Percentiles rank a stretch among this genome's conserved stretches.
Evolutionary conservation across 2,888 invertebrate genomes (phyloP).

Genomic region (Drosophila borealis): DNA sequence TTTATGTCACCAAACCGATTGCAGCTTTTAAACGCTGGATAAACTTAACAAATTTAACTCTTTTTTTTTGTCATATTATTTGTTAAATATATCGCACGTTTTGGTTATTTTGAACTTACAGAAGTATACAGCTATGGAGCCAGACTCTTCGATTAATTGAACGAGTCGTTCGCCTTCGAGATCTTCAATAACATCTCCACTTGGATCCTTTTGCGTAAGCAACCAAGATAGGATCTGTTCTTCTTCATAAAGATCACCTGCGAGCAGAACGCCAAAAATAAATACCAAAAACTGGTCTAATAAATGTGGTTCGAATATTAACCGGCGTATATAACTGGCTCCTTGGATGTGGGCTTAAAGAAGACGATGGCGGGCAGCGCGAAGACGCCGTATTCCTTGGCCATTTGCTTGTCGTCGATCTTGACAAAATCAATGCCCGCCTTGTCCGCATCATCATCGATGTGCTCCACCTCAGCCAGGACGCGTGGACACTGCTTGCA

Average conservation of each 20-base stretch:
- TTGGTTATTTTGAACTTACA: constrained; percentile 88
- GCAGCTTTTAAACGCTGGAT: constrained; percentile 64
- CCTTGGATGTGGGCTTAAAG: constrained; percentile 94
- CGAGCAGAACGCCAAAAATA: too few species aligned
- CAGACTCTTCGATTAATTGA: constrained; percentile 91
- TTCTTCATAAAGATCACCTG: constrained; percentile 94
- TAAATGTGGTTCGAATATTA: constrained; percentile 63
- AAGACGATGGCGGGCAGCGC: constrained; percentile 96
- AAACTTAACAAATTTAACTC: constrained; percentile 41
- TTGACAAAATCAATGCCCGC: constrained; percentile 97
- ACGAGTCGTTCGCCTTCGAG: constrained; percentile 92
- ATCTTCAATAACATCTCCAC: constrained; percentile 95
- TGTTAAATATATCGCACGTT: constrained; percentile 52
- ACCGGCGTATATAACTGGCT: constrained; percentile 96
- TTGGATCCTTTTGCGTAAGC: constrained; percentile 95
- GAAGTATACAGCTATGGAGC: constrained; percentile 95
- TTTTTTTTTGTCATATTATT: not conserved
- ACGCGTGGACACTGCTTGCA: constrained; percentile 97
- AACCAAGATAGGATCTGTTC: constrained; percentile 96
- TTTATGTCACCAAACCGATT: constrained; percentile 82
- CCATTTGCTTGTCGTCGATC: constrained; percentile 94
- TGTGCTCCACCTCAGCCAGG: constrained; percentile 94
- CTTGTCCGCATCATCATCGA: constrained; percentile 96
- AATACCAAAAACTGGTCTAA: too few species aligned
- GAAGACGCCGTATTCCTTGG: constrained; percentile 94